These are phyloP conservation scores for Dynastes hyllus DNA, from an alignment of 2,888 invertebrate genomes.

Conservation along the genomic window DNA sequence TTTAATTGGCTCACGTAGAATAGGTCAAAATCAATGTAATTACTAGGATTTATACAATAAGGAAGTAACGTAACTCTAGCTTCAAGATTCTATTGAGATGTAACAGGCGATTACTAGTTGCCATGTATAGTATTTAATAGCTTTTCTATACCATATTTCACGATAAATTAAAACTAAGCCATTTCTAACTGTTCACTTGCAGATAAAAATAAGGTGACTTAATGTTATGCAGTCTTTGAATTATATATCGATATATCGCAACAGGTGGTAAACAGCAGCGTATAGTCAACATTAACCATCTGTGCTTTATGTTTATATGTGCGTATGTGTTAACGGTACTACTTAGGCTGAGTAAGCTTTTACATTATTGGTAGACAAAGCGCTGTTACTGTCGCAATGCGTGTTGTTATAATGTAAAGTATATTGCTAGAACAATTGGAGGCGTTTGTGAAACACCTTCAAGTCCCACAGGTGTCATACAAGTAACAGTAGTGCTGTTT, in stretches of 20 bases:
- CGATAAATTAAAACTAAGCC: conserved; percentile 14
- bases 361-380: neutral
- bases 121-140: conserved; percentile 1
- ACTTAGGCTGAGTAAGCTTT: neutral
- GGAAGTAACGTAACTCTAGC: neutral
- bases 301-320: conserved; percentile 18
- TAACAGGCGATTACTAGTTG: neutral
- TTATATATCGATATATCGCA: conserved; percentile 18
- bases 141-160: conserved; percentile 16
- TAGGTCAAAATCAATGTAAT: neutral
- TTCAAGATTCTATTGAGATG: conserved; percentile 13
- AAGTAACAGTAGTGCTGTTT: no score
- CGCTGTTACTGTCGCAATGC: neutral
- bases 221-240: conserved; percentile 7
- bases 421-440: neutral
- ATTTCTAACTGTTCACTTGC: conserved; percentile 10
- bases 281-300: neutral
- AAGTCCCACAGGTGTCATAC: neutral
- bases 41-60: neutral
- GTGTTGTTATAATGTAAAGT: neutral
- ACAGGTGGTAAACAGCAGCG: conserved; percentile 28
- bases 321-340: conserved; percentile 20
- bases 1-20: neutral
- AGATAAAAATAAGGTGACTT: conserved; percentile 15
- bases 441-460: neutral